Base-by-base conservation (phyloP, 2,888 invertebrate genomes). In the Anarsia innoxiella region DNA sequence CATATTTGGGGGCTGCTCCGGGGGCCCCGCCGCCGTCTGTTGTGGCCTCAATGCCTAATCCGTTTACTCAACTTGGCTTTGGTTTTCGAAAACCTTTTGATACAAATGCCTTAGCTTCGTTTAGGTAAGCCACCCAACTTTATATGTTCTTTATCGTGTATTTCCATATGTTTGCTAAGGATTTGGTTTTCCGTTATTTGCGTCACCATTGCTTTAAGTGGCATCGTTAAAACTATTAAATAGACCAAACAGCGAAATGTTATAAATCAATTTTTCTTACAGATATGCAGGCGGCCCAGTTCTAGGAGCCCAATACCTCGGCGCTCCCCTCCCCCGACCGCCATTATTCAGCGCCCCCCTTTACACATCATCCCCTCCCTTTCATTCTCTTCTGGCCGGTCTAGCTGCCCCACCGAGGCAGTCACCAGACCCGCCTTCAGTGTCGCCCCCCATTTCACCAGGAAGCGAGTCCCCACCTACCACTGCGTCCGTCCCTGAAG, bases 51-150 rank as follows among this genome's bases (percentile, higher is more conserved):
- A 87, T 94, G 70, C 93, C 94, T 25, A 93, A 93, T 74, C 94
- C 94, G 0, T 94, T 94, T 76, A 85, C 90, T 12, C 93, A 92
- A 59, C 83, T 93, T 44, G 91, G 92, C 36, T 93, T 94, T 64
- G 91, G 90, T 14, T 87, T 92, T 51, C 79, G 92, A 45, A 92
- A 92, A 62, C 91, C 91, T 2, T 92, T 90, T 68, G 93, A 92
- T 56, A 66, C 82, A 1, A 87, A 88, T 41, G 82, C 89, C 38
- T 77, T 93, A 57, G 91, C 91, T 27, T 88, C 90, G 32, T 91
- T 93, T 71, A 88, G 93, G 58, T 93, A 89, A 62, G 48, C 19
- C 8, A 19, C 19, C 19, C 19, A 19, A n/a, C n/a, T n/a, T n/a
- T n/a, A n/a, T n/a, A n/a, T n/a, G n/a, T n/a, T n/a, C n/a, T n/a